Base-by-base conservation (phyloP, 2,797 vertebrate species). In the Pseudotriccus pelzelni region DNA sequence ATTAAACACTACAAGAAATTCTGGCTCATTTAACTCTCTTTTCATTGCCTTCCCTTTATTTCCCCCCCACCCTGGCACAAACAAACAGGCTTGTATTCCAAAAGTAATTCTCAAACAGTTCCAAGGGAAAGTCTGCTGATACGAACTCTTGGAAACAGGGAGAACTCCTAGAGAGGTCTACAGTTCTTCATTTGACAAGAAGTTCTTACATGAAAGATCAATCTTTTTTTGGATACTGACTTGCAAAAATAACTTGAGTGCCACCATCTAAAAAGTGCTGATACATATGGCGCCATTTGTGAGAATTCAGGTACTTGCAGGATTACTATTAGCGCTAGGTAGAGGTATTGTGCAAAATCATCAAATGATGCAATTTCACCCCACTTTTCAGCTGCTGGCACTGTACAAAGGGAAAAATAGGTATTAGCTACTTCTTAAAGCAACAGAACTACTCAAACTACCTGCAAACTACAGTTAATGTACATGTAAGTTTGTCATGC, bases 401-500 rank as follows among this genome's bases (percentile, higher is more conserved):
- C 82, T 91, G 76, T 92, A 96, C 94, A 96, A 94, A 93, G 87
- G 94, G 92, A 92, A 96, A 96, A 95, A 97, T 93, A 94, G 77
- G 90, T 93, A 98, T 96, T 97, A 94, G 93, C 96, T 97, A 97
- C 49, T 85, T 94, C 87, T 96, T 95, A 96, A 97, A 97, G 97
- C 96, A 98, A 97, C 87, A 96, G 72, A 95, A 88, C 95, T 97
- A 95, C 91, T 97, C 84, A 96, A 87, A 79, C 96, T 97, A 97
- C 84, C 88, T 96, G 89, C 93, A 97, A 95, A 95, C 97, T 97
- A 98, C 95, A 3, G 96, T 97, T 97, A 98, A 96, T 97, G 96
- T 97, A 98, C 97, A 97, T 97, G 94, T 97, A 97, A 97, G 90
- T 81, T 90, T 84, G 68, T 97, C 98, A 98, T 98, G 98, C 98